These are phyloP conservation scores for Synodontis membranacea DNA, from an alignment of 2,113 vertebrate genomes.

Conservation along the genomic window DNA sequence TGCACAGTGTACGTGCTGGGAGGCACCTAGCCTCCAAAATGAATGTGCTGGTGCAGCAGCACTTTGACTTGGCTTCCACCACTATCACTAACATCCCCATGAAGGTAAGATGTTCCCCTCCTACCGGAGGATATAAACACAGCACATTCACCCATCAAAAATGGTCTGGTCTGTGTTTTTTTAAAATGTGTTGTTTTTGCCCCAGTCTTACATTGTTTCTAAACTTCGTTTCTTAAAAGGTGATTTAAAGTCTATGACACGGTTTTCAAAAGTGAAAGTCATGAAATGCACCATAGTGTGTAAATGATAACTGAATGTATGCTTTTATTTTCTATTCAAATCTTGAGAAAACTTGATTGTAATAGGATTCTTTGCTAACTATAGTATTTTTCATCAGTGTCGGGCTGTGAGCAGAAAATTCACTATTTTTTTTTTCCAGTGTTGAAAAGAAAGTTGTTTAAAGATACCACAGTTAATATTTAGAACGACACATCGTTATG, in stretches of 20 bases:
- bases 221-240: not conserved
- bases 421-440: not conserved
- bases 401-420: too few species aligned
- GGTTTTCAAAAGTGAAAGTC: not conserved
- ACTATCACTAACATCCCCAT: constrained; percentile 99
- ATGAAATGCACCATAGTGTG: not conserved
- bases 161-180: not conserved
- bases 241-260: not conserved
- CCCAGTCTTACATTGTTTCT: not conserved
- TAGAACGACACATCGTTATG: not conserved
- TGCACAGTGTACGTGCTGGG: constrained; percentile 95
- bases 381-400: too few species aligned
- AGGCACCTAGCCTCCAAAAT: constrained; percentile 92
- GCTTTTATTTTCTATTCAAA: not conserved
- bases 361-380: too few species aligned
- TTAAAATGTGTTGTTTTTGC: not conserved
- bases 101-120: constrained; percentile 81
- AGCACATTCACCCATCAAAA: not conserved
- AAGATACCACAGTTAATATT: not conserved
- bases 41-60: constrained; percentile 95
- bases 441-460: too few species aligned
- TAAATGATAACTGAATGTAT: not conserved
- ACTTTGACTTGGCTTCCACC: constrained; percentile 97
- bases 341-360: not conserved
- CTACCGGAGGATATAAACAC: not conserved